These are phyloP conservation scores for Psilopsiagon aurifrons DNA, from an alignment of 2,113 vertebrate genomes.

Conservation along the genomic window DNA sequence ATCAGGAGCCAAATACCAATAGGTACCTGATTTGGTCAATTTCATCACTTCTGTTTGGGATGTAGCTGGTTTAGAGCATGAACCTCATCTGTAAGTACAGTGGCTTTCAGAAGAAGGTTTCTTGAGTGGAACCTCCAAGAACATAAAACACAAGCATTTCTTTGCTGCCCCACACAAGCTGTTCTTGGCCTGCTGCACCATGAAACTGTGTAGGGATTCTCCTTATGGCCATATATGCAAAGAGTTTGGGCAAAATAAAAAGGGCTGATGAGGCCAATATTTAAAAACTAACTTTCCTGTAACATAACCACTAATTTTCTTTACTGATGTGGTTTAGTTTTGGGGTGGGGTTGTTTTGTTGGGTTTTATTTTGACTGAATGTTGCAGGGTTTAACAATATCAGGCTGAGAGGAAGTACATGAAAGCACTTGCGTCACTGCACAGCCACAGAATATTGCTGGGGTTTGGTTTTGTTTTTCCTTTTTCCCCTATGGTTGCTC, in stretches of 20 bases:
- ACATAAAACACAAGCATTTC: background rate
- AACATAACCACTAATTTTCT: background rate
- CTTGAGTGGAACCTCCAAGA: background rate
- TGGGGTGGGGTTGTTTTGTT: background rate
- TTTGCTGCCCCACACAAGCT: background rate
- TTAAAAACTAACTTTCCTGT: background rate
- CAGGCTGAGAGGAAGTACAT: background rate
- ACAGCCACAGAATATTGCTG: background rate
- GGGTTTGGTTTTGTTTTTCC: accelerated
- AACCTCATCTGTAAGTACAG: background rate
- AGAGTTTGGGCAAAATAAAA: background rate
- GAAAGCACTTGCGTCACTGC: background rate
- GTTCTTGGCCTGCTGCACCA: background rate
- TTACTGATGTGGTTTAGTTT: background rate
- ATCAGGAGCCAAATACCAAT: background rate
- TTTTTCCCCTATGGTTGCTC: background rate
- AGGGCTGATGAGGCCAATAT: background rate
- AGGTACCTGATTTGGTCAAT: background rate
- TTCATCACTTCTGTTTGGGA: background rate
- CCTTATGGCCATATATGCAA: background rate
- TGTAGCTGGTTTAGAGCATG: background rate
- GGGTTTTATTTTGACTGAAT: background rate
- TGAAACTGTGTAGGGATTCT: background rate
- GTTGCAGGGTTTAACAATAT: background rate
- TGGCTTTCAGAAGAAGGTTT: background rate